Percentiles rank a stretch among this genome's conserved stretches.
Conservation (phyloP, 2,888 invertebrate genomes). For the Hoplodrina ambigua region DNA sequence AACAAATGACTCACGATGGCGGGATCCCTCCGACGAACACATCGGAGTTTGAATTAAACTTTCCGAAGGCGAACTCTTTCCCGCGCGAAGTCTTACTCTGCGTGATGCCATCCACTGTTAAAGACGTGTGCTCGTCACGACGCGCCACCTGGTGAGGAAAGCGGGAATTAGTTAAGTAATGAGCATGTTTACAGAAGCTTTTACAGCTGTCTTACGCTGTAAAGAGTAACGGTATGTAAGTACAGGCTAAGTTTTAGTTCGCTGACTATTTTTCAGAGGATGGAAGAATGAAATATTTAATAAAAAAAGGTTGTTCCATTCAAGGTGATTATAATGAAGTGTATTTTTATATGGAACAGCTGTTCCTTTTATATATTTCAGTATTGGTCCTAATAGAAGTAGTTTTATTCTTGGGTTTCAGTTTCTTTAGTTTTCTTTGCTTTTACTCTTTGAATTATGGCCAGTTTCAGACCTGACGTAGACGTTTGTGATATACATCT, state of each 20-base stretch:
- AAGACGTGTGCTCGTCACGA: slow-evolving; percentile 95
- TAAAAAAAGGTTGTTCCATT: too few relatives aligned
- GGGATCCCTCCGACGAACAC: slow-evolving; percentile 99
- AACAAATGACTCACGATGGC: slow-evolving; percentile 91
- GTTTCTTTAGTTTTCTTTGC: too few relatives aligned
- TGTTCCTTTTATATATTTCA: too few relatives aligned
- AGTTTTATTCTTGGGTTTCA: too few relatives aligned
- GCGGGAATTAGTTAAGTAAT: slow-evolving; percentile 12
- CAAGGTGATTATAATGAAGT: too few relatives aligned
- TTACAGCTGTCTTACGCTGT: background rate
- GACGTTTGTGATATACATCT: too few relatives aligned
- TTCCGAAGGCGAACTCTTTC: slow-evolving; percentile 97
- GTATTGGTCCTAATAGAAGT: too few relatives aligned
- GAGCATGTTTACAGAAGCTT: slow-evolving; percentile 10
- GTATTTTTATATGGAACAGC: too few relatives aligned
- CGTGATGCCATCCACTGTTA: slow-evolving; percentile 95
- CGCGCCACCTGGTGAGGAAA: slow-evolving; percentile 90
- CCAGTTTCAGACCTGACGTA: too few relatives aligned
- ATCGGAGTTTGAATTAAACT: slow-evolving; percentile 96
- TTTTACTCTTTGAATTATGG: too few relatives aligned
- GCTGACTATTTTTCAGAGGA: too few relatives aligned
- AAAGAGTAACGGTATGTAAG: background rate
- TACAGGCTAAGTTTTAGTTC: background rate
- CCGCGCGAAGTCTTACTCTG: slow-evolving; percentile 95
- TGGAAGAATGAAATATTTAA: too few relatives aligned